Base-by-base conservation (phyloP, 2,888 invertebrate species). In the Steinernema hermaphroditum region DNA sequence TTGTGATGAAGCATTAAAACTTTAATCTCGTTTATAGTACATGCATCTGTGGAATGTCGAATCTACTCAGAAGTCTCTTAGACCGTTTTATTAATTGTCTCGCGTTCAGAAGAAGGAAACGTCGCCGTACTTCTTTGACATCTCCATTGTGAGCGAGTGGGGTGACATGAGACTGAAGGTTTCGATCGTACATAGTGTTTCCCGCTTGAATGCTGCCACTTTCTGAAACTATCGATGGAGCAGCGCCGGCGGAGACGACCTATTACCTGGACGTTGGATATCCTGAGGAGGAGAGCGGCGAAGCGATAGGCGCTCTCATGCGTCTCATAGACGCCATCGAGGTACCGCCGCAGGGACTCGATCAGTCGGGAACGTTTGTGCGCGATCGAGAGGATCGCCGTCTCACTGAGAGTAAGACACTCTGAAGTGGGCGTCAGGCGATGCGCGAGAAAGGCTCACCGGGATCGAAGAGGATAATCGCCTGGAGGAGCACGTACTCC, bases 131-230 rank as follows among this genome's bases (percentile, higher is more conserved):
- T 81, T 81, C 71, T 80, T 82, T 16, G 84, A 83, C 27, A 85
- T 80, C 74, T 85, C 85, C 85, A 86, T 85, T 0, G 85, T 85
- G 44, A 80, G 70, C 44, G 85, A 85, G 73, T 86, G 85, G 1
- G 85, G 85, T 19, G 81, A 80, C 82, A 85, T 82, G 69, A 85
- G 75, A 41, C 85, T 82, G 74, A 85, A 85, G 1, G 84, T 85
- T 72, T 85, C 85, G 50, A 85, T 85, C 1, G 85, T 85, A 68
- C 81, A 82, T 9, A 85, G 72, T 6, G 85, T 85, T 73, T 85
- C 85, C 19, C 85, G 76, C 75, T 85, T 85, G 80, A 84, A 85
- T 4, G 85, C 85, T 0, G 85, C 84, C 6, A 85, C 85, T 80
- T 85, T 85, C 85, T 85, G 75, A 41, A 84, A 81, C 12, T 0